Percentiles rank a stretch among this genome's conserved stretches.
Conservation (phyloP, 2,888 invertebrate species). For the Prosopocoilus inquinatus region DNA sequence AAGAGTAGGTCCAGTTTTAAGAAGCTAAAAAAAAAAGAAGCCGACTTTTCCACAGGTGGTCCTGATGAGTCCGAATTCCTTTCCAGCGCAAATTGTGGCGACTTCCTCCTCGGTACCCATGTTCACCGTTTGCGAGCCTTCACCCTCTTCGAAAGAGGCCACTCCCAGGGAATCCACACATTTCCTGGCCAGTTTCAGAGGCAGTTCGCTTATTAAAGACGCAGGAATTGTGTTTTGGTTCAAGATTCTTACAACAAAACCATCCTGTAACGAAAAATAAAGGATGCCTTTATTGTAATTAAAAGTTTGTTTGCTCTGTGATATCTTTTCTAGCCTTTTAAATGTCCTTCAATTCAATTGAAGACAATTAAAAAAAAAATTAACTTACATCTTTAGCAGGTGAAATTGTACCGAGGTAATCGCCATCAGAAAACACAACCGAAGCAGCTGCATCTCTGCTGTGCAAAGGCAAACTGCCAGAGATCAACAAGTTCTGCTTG, state of each 20-base stretch:
- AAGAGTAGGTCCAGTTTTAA: too few species aligned
- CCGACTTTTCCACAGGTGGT: conserved; percentile 81
- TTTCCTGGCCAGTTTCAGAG: conserved; percentile 74
- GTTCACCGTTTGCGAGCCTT: conserved; percentile 42
- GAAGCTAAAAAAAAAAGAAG: too few species aligned
- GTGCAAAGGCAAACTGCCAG: conserved; percentile 49
- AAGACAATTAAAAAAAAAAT: neutral
- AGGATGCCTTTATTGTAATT: too few species aligned
- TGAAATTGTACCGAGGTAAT: conserved; percentile 74
- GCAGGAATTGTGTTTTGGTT: conserved; percentile 62
- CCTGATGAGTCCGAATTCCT: conserved; percentile 84
- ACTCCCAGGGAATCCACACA: conserved; percentile 75
- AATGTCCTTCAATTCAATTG: neutral
- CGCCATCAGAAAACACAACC: conserved; percentile 74
- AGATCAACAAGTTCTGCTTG: conserved; percentile 55
- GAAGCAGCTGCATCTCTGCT: conserved; percentile 54
- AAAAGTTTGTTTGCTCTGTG: too few species aligned
- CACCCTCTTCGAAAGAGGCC: conserved; percentile 70
- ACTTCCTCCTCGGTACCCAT: conserved; percentile 71
- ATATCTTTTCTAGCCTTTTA: neutral
- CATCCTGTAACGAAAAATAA: conserved; percentile 58
- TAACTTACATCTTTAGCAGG: conserved; percentile 74
- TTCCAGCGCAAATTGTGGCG: conserved; percentile 75
- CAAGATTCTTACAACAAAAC: conserved; percentile 74
- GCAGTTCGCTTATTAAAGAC: conserved; percentile 62